A percentile compares a stretch with the other conserved stretches of the same genome.
Evolutionary conservation across 1,140 invertebrate genomes (phyloP).

Genomic region (Eciton burchellii): DNA sequence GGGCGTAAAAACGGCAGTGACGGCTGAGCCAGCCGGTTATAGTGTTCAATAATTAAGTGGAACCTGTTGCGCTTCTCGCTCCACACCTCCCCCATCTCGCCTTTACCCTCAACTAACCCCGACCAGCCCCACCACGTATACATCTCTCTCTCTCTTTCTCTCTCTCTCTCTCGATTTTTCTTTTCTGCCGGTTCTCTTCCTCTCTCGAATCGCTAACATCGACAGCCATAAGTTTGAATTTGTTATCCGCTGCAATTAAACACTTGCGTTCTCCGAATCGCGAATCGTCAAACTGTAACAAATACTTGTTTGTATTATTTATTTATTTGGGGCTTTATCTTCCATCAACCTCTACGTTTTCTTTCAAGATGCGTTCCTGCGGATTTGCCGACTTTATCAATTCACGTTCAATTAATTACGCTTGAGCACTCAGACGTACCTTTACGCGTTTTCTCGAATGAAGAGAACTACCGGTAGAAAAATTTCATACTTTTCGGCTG

Average conservation of each 20-base stretch:
- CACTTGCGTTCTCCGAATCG: constrained; percentile 23
- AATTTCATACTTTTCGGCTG: too few species aligned
- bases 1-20: constrained; percentile 72
- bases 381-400: too few species aligned
- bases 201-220: not conserved
- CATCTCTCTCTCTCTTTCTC: constrained; percentile 33
- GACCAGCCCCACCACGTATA: constrained; percentile 60
- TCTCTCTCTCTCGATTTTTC: constrained; percentile 2
- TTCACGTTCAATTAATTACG: too few species aligned
- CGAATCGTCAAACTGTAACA: constrained; percentile 3
- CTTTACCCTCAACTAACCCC: constrained; percentile 70
- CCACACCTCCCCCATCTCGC: constrained; percentile 63
- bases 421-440: too few species aligned
- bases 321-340: too few species aligned
- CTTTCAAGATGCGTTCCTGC: not conserved
- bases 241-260: constrained; percentile 83
- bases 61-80: constrained; percentile 84
- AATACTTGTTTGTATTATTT: not conserved
- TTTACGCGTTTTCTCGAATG: too few species aligned
- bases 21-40: constrained; percentile 76
- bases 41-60: constrained; percentile 85
- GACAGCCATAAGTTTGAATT: constrained; percentile 66
- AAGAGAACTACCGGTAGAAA: too few species aligned
- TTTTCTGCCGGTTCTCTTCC: constrained; percentile 4
- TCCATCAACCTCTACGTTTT: not conserved